phyloP scores from a whole-genome alignment of 1,140 invertebrate species.

The Bombyx mori region DNA sequence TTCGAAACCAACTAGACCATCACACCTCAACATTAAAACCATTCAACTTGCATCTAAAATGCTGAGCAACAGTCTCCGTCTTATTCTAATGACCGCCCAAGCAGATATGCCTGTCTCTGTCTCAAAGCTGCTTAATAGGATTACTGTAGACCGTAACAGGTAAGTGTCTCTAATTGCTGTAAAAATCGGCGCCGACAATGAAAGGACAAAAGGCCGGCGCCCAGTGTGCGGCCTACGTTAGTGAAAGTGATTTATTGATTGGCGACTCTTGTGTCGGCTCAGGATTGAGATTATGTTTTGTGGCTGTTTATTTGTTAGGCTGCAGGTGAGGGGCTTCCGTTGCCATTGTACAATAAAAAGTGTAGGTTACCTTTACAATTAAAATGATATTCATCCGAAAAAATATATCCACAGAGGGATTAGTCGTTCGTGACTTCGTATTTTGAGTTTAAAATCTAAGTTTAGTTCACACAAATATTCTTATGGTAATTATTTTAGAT shows the following conservation, averaged over 20 bases:
- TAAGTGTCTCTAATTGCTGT: constrained; percentile 68
- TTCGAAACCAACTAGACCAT: constrained; percentile 20
- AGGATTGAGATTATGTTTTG: constrained; percentile 43
- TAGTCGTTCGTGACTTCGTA: too few species aligned
- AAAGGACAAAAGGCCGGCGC: constrained; percentile 50
- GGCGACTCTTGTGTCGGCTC: constrained; percentile 41
- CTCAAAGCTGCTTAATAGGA: constrained; percentile 49
- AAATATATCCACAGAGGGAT: too few species aligned
- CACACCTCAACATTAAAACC: constrained; percentile 10
- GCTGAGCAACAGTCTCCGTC: constrained; percentile 12
- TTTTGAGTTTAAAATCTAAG: too few species aligned
- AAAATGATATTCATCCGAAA: too few species aligned
- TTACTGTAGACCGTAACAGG: constrained; percentile 52
- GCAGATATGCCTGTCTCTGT: constrained; percentile 22
- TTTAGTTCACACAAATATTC: too few species aligned
- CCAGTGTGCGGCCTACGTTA: constrained; percentile 32
- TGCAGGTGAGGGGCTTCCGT: neutral
- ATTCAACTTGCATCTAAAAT: constrained; percentile 8
- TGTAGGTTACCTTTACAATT: too few species aligned
- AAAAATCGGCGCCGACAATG: constrained; percentile 57
- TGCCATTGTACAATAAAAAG: too few species aligned
- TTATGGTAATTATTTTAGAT: too few species aligned
- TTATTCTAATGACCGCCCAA: constrained; percentile 37
- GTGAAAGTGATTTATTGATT: constrained; percentile 67
- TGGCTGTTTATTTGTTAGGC: constrained; percentile 47